Conservation (phyloP, 2,888 invertebrate genomes). For the Drosophila conformis region DNA sequence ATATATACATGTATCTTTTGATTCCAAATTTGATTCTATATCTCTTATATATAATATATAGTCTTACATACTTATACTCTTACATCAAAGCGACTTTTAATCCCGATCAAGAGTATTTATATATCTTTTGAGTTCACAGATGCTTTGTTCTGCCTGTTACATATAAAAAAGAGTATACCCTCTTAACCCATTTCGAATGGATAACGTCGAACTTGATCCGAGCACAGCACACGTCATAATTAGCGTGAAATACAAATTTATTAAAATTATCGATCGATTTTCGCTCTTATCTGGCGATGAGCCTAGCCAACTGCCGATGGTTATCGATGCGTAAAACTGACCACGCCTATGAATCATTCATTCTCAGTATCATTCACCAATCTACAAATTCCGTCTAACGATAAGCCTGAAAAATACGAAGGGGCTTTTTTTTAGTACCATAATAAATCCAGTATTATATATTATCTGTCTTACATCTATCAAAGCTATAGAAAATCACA, state of each 20-base stretch:
- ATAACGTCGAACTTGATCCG: conserved; percentile 16
- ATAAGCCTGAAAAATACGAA: conserved; percentile 11
- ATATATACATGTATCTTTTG: too few relatives aligned
- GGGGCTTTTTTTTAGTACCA: background rate
- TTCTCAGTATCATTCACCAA: conserved; percentile 23
- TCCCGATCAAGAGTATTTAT: background rate
- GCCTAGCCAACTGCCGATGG: conserved; percentile 10
- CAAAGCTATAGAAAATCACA: background rate
- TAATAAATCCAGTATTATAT: background rate
- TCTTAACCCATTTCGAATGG: background rate
- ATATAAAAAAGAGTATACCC: background rate
- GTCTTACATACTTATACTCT: too few relatives aligned
- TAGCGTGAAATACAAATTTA: background rate
- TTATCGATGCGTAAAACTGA: conserved; percentile 46
- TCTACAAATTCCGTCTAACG: conserved; percentile 12
- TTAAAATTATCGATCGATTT: conserved; percentile 20
- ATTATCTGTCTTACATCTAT: background rate
- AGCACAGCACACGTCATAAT: conserved; percentile 13
- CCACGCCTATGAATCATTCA: conserved; percentile 63
- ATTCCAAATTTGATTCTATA: background rate
- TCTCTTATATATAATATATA: too few relatives aligned
- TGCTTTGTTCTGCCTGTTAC: background rate
- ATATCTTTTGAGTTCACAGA: background rate
- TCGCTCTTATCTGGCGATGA: conserved; percentile 49
- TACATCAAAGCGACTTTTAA: background rate